phyloP scores from a whole-genome alignment of 2,797 vertebrate species.

The Sebastes steindachneri region DNA sequence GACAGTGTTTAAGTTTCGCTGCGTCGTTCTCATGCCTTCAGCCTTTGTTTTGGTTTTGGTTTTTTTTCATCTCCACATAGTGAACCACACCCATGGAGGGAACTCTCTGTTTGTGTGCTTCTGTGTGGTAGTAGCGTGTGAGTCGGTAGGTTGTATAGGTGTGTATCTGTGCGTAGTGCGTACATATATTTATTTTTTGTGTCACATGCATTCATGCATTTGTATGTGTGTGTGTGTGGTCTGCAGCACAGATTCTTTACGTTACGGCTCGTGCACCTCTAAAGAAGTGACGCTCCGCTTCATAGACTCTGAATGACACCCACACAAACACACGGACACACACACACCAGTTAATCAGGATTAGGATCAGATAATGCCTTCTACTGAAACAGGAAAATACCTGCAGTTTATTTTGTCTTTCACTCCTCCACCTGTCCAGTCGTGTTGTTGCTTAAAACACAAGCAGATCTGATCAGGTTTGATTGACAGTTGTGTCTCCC shows the following conservation, averaged over 20 bases:
- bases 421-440: neutral
- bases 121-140: neutral
- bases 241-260: neutral
- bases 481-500: neutral
- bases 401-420: conserved; percentile 4
- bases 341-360: conserved; percentile 25
- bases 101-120: conserved; percentile 8
- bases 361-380: conserved; percentile 28
- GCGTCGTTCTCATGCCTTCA: conserved; percentile 52
- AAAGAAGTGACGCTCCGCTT: conserved; percentile 29
- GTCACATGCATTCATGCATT: neutral
- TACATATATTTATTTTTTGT: neutral
- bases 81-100: conserved; percentile 18
- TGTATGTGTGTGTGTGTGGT: conserved; percentile 21
- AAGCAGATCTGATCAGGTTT: neutral
- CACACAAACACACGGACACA: conserved; percentile 1
- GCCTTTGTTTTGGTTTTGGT: conserved; percentile 65
- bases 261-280: neutral
- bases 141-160: neutral
- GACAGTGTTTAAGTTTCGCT: conserved; percentile 60
- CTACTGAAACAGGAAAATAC: conserved; percentile 11
- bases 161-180: neutral
- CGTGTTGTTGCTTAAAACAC: conserved; percentile 7
- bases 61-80: neutral
- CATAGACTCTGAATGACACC: conserved; percentile 45